Percentiles rank a stretch among this genome's conserved stretches.
These are phyloP conservation scores for Nesidiocoris tenuis DNA, from an alignment of 2,888 invertebrate species.

Conservation along the genomic window DNA sequence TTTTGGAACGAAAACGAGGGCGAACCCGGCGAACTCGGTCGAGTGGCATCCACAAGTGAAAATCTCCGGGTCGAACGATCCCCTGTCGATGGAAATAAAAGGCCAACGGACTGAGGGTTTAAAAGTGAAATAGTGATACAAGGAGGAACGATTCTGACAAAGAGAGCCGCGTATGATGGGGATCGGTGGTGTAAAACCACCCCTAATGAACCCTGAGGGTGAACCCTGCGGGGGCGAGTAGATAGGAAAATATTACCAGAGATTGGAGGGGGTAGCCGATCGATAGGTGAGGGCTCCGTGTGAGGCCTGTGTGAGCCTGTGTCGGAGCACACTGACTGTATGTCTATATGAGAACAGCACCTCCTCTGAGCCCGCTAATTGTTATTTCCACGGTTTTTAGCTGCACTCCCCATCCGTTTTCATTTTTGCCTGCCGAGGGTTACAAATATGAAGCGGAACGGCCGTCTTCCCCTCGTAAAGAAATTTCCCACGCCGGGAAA, in stretches of 20 bases:
- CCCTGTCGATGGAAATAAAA: background rate
- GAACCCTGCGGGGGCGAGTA: background rate
- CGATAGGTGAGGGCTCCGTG: background rate
- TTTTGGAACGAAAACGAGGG: background rate
- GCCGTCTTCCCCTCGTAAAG: background rate
- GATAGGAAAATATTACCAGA: background rate
- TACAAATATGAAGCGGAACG: background rate
- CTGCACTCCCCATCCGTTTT: background rate
- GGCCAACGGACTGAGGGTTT: background rate
- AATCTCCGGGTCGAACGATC: background rate
- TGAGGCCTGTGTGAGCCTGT: background rate
- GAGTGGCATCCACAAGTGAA: background rate
- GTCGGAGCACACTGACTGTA: no score
- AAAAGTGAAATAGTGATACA: background rate
- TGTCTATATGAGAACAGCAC: no score
- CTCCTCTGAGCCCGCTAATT: conserved; percentile 15
- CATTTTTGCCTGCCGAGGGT: background rate
- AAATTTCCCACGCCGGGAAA: background rate
- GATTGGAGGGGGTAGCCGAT: background rate
- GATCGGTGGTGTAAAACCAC: background rate
- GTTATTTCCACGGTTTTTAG: conserved; percentile 19
- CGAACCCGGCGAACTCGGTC: background rate
- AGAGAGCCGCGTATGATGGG: background rate
- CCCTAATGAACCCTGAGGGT: background rate
- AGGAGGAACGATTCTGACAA: background rate